phyloP scores from a whole-genome alignment of 2,113 vertebrate species.

The Centrocercus urophasianus region DNA sequence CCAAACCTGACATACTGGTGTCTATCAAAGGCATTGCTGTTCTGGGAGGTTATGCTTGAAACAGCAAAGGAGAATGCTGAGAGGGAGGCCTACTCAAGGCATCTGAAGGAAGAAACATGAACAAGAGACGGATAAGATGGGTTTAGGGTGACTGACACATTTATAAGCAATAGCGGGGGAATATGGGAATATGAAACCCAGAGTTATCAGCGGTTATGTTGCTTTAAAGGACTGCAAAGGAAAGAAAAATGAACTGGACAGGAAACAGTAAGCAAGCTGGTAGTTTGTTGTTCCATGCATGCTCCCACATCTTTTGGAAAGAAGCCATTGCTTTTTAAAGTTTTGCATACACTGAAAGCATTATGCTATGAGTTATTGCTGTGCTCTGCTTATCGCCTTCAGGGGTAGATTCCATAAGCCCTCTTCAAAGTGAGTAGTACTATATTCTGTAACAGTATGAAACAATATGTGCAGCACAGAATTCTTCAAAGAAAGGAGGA shows the following conservation, averaged over 20 bases:
- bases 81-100: neutral
- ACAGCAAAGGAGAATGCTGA: rapidly evolving
- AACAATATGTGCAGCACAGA: neutral
- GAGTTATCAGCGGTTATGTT: rapidly evolving
- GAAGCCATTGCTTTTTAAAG: neutral
- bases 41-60: neutral
- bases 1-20: rapidly evolving
- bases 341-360: neutral
- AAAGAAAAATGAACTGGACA: neutral
- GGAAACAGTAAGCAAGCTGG: neutral
- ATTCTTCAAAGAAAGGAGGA: neutral
- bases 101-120: neutral
- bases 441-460: neutral
- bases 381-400: rapidly evolving
- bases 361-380: neutral
- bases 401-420: neutral
- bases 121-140: neutral
- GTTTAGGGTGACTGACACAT: rapidly evolving
- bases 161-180: neutral
- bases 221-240: neutral
- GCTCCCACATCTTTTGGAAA: neutral
- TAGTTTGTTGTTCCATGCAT: neutral
- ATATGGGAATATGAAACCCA: neutral
- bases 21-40: neutral
- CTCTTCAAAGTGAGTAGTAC: neutral